These are phyloP conservation scores for Exaiptasia diaphana DNA, from an alignment of 64 coral and sea anemone genomes.

Conservation along the genomic window DNA sequence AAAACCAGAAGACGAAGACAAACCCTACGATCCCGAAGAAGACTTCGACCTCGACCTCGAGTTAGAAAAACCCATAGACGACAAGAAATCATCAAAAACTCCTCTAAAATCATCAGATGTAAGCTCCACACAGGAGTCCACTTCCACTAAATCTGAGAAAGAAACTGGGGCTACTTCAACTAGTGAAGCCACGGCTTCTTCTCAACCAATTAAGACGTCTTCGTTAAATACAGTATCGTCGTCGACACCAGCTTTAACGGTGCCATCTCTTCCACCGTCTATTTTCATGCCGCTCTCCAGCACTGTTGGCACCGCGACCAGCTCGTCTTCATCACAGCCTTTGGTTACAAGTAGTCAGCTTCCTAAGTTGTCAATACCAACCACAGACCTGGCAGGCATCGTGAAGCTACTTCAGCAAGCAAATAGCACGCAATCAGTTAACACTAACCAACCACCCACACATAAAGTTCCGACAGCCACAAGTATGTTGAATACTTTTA, in stretches of 20 bases:
- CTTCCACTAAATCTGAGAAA: neutral
- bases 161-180: neutral
- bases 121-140: neutral
- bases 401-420: constrained; percentile 14
- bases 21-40: constrained; percentile 95
- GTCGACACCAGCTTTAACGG: neutral
- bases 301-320: neutral
- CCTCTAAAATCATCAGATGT: neutral
- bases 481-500: too few species aligned
- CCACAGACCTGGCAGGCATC: neutral
- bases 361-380: too few species aligned
- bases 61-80: constrained; percentile 7
- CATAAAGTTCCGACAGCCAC: too few species aligned
- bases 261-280: neutral
- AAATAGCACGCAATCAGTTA: too few species aligned
- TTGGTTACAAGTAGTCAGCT: neutral
- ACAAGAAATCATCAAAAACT: neutral
- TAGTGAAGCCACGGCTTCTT: neutral
- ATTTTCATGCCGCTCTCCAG: neutral
- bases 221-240: neutral
- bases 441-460: too few species aligned
- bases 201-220: neutral
- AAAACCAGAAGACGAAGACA: constrained; percentile 52
- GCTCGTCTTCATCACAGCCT: neutral
- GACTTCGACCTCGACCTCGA: constrained; percentile 77